Percentiles rank a stretch among this genome's conserved stretches.
Conservation (phyloP, 53 echinoderm and acorn worm genomes). For the Crossaster papposus region DNA sequence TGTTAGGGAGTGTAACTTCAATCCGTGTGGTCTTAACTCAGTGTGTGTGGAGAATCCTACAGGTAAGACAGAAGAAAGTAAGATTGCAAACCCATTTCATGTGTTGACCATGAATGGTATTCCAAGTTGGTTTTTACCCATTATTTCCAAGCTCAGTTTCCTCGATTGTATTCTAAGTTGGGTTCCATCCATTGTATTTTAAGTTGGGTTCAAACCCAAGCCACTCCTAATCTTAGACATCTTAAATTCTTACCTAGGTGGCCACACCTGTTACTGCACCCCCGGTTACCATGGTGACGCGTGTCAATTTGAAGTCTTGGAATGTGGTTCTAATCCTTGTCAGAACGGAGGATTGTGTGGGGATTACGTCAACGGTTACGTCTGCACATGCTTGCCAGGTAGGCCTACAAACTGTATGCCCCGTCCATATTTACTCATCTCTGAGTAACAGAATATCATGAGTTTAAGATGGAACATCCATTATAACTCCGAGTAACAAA, state of each 20-base stretch:
- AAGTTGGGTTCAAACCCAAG: background rate
- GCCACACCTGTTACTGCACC: constrained; percentile 86
- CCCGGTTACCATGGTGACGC: constrained; percentile 90
- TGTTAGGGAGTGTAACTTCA: constrained; percentile 92
- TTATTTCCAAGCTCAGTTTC: too few species aligned
- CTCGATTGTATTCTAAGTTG: too few species aligned
- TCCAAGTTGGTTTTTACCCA: too few species aligned
- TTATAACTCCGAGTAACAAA: background rate
- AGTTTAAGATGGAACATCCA: background rate
- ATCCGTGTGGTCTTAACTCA: constrained; percentile 88
- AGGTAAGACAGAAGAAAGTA: constrained; percentile 50
- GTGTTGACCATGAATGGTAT: too few species aligned
- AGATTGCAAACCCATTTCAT: too few species aligned
- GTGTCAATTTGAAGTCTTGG: constrained; percentile 78
- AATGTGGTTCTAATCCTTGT: constrained; percentile 92
- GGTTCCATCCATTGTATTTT: too few species aligned
- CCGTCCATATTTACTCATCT: background rate
- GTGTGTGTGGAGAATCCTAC: constrained; percentile 89
- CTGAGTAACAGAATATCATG: background rate
- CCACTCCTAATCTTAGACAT: background rate
- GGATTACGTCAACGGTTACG: constrained; percentile 77
- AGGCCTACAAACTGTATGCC: background rate
- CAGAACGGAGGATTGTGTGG: constrained; percentile 78
- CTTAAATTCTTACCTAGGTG: constrained; percentile 64
- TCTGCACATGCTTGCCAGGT: constrained; percentile 82